These are phyloP conservation scores for Brachionus asplanchnoidis DNA, from an alignment of 1,140 invertebrate genomes.

Conservation along the genomic window DNA sequence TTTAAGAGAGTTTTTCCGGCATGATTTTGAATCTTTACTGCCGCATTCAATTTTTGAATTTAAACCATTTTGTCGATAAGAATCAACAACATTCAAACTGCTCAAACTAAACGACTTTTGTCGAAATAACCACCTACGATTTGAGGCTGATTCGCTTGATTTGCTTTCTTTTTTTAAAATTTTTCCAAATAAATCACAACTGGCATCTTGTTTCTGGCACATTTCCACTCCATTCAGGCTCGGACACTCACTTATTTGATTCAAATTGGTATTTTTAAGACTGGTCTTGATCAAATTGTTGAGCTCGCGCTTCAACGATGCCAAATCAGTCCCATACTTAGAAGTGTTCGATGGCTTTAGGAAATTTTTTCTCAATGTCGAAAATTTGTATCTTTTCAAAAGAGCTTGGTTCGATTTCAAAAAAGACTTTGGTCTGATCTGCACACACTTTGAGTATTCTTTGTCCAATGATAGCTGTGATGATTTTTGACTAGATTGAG, in stretches of 20 bases:
- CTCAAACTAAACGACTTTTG: conserved; percentile 28
- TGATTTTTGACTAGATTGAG: conserved; percentile 35
- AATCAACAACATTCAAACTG: neutral
- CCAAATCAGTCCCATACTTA: neutral
- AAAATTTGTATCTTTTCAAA: conserved; percentile 7
- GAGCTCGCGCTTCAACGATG: conserved; percentile 7
- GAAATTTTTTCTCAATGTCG: neutral
- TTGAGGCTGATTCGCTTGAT: neutral
- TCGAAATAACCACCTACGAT: neutral
- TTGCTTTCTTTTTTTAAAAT: conserved; percentile 26
- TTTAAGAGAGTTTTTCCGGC: conserved; percentile 13
- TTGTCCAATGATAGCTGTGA: neutral
- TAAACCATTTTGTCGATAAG: neutral
- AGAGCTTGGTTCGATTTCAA: neutral
- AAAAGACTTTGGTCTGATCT: neutral
- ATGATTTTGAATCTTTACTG: neutral
- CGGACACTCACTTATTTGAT: conserved; percentile 23
- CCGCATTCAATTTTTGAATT: neutral
- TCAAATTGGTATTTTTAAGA: neutral
- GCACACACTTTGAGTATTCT: neutral
- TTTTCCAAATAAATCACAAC: neutral
- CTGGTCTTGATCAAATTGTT: conserved; percentile 15
- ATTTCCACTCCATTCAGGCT: neutral
- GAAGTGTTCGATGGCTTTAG: neutral
- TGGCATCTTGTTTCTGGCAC: neutral